Percentiles rank a stretch among this genome's conserved stretches.
These are phyloP conservation scores for Mohoua ochrocephala DNA, from an alignment of 2,113 vertebrate genomes.

Conservation along the genomic window DNA sequence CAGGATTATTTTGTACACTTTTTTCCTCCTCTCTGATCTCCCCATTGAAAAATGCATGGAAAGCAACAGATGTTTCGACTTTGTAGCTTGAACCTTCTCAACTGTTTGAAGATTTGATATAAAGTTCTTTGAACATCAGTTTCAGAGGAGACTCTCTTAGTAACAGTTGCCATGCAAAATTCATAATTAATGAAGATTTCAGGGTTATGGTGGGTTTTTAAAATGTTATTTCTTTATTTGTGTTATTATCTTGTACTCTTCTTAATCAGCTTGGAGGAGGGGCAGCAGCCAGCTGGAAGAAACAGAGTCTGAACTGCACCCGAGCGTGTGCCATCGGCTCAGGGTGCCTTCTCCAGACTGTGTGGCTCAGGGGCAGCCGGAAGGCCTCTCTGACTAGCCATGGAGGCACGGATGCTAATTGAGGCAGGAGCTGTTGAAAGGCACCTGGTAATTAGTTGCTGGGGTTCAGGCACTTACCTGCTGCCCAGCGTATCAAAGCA, in stretches of 20 bases:
- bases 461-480: not conserved
- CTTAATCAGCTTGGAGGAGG: conserved; percentile 2
- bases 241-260: conserved; percentile 23
- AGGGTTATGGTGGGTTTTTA: conserved; percentile 29
- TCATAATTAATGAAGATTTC: conserved; percentile 70
- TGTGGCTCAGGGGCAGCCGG: not conserved
- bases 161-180: conserved; percentile 75
- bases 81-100: conserved; percentile 69
- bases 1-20: conserved; percentile 67
- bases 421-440: not conserved
- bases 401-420: not conserved
- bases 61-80: conserved; percentile 72
- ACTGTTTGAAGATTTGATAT: conserved; percentile 57
- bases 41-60: conserved; percentile 68
- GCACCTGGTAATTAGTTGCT: not conserved
- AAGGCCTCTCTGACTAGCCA: not conserved
- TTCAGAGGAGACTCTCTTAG: conserved; percentile 72
- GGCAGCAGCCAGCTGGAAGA: not conserved
- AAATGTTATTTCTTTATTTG: conserved; percentile 54
- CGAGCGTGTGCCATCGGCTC: not conserved
- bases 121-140: conserved; percentile 63
- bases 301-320: not conserved
- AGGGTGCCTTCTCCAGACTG: not conserved
- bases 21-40: conserved; percentile 57
- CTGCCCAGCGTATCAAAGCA: not conserved